A percentile compares a stretch with the other conserved stretches of the same genome.
Conservation (phyloP, 1,140 invertebrate genomes). For the Atta colombica region DNA sequence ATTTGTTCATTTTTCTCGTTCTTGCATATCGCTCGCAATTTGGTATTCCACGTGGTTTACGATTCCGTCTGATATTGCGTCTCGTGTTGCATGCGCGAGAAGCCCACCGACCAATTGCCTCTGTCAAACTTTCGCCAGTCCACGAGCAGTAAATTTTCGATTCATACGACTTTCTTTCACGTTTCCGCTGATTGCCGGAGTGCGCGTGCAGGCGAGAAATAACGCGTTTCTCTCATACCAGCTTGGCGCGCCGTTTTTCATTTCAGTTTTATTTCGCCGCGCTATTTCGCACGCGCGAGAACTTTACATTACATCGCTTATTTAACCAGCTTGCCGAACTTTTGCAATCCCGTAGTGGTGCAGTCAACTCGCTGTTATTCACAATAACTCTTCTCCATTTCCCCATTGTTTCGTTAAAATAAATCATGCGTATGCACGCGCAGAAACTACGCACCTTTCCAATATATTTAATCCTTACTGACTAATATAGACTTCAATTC, state of each 20-base stretch:
- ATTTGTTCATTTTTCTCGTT: constrained; percentile 3
- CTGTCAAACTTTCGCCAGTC: constrained; percentile 45
- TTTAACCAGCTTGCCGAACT: constrained; percentile 51
- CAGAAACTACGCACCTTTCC: background rate
- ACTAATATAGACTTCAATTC: too few relatives aligned
- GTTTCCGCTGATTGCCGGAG: constrained; percentile 29
- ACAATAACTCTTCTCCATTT: constrained; percentile 37
- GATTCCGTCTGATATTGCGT: constrained; percentile 32
- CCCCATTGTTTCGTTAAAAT: constrained; percentile 47
- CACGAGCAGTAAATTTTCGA: constrained; percentile 51
- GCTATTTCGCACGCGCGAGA: constrained; percentile 2
- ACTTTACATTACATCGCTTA: constrained; percentile 60
- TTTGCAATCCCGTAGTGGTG: constrained; percentile 49
- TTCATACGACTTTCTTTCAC: constrained; percentile 27
- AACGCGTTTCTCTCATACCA: constrained; percentile 10
- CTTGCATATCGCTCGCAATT: constrained; percentile 43
- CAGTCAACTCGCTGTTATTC: constrained; percentile 51
- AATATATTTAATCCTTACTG: background rate
- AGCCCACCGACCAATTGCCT: constrained; percentile 27
- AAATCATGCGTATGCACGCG: background rate
- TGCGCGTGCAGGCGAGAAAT: constrained; percentile 22
- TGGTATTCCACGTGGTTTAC: constrained; percentile 32
- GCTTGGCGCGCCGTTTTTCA: constrained; percentile 31
- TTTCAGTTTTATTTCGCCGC: constrained; percentile 49
- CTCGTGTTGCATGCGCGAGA: constrained; percentile 3